Evolutionary conservation across 2,113 vertebrate genomes (phyloP).

Genomic region (Sigmodon hispidus): DNA sequence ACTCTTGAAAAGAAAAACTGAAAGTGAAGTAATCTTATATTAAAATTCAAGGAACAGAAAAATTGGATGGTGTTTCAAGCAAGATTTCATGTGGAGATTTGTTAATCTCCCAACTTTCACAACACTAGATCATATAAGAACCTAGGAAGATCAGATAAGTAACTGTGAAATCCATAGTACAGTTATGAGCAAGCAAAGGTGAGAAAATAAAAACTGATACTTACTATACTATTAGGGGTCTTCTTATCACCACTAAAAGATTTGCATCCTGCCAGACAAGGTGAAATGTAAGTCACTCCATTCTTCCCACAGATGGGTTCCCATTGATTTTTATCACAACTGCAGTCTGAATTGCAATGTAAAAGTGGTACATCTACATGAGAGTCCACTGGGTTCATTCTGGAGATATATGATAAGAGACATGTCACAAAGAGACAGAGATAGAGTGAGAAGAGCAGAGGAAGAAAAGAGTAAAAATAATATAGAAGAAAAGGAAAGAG

Average conservation of each 20-base stretch:
- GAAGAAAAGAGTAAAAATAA: accelerated
- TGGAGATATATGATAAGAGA: conserved; percentile 68
- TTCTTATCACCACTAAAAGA: conserved; percentile 84
- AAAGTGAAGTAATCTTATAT: neutral
- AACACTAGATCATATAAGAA: neutral
- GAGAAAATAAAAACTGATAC: conserved; percentile 49
- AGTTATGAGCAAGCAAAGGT: neutral
- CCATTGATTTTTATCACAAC: conserved; percentile 90
- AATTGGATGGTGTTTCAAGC: neutral
- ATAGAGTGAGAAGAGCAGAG: neutral
- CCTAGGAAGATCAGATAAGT: neutral
- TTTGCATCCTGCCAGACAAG: conserved; percentile 92
- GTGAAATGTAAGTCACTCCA: conserved; percentile 91
- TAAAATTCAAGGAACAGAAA: neutral
- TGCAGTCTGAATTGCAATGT: conserved; percentile 91
- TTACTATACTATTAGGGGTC: conserved; percentile 84
- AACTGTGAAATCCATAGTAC: neutral
- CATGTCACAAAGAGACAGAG: neutral
- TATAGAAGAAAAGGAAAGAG: no score
- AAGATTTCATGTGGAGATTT: neutral
- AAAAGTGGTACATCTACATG: conserved; percentile 82
- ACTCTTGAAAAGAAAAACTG: neutral
- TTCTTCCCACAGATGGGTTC: conserved; percentile 94
- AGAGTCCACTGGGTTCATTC: conserved; percentile 80
- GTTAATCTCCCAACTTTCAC: neutral